phyloP scores from a whole-genome alignment of 1,140 invertebrate species.

The Colletes gigas region DNA sequence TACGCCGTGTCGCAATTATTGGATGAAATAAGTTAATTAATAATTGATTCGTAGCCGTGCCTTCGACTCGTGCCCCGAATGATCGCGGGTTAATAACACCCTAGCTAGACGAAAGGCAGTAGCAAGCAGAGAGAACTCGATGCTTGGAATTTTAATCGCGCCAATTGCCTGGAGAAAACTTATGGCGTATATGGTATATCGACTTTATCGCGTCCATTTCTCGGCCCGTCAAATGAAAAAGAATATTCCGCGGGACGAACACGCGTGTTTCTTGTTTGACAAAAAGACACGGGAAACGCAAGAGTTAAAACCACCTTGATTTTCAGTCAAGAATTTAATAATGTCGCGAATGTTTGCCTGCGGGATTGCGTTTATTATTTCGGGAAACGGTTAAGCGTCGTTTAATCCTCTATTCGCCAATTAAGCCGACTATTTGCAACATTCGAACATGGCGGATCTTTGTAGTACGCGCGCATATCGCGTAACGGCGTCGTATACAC shows the following conservation, averaged over 20 bases:
- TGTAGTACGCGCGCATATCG: neutral
- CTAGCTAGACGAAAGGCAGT: neutral
- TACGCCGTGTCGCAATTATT: constrained; percentile 36
- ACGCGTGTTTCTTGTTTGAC: neutral
- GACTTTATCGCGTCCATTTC: neutral
- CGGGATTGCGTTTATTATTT: constrained; percentile 8
- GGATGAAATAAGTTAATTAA: constrained; percentile 41
- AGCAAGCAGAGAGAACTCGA: neutral
- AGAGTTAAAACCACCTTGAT: neutral
- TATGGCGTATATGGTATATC: neutral
- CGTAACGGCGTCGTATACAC: constrained; percentile 10
- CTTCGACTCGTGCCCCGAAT: neutral
- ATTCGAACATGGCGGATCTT: neutral
- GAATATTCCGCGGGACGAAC: neutral
- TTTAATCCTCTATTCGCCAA: constrained; percentile 13
- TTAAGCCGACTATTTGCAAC: constrained; percentile 15
- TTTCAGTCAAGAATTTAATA: neutral
- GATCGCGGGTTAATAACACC: constrained; percentile 16
- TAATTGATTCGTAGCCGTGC: constrained; percentile 24
- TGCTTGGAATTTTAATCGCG: constrained; percentile 14
- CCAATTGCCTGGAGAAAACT: neutral
- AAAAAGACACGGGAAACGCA: neutral
- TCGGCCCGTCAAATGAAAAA: too few species aligned
- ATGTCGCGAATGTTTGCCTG: neutral
- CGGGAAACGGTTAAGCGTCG: neutral